These are phyloP conservation scores for Climacteris rufus DNA, from an alignment of 2,113 vertebrate species.

Conservation along the genomic window DNA sequence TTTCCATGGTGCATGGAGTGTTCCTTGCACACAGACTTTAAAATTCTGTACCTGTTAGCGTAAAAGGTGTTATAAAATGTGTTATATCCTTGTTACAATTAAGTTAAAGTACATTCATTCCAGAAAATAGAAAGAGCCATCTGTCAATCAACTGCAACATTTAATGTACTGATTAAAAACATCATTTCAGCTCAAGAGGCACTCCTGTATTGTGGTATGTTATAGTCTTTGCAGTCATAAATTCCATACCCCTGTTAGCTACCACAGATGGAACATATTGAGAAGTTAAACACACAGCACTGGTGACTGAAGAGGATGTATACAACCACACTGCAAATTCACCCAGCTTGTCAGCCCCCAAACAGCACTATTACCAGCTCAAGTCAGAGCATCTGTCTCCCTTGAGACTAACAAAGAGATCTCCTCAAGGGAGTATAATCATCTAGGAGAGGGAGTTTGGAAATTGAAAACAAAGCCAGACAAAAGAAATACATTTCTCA, in stretches of 20 bases:
- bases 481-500: background rate
- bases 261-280: conserved; percentile 46
- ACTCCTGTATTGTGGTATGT: conserved; percentile 41
- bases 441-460: background rate
- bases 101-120: conserved; percentile 15
- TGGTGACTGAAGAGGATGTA: conserved; percentile 37
- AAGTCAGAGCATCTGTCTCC: conserved; percentile 51
- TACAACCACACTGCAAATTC: conserved; percentile 40
- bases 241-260: conserved; percentile 43
- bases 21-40: background rate
- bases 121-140: conserved; percentile 18
- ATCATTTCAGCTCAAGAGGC: conserved; percentile 41
- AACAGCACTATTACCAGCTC: conserved; percentile 33
- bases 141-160: conserved; percentile 50
- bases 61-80: conserved; percentile 17
- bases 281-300: conserved; percentile 32
- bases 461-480: background rate
- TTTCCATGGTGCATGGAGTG: conserved; percentile 11
- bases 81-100: background rate
- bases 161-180: conserved; percentile 52
- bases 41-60: background rate
- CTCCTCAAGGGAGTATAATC: background rate
- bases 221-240: conserved; percentile 22
- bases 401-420: conserved; percentile 14
- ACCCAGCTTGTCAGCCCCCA: conserved; percentile 47